Evolutionary conservation across 92 coral and sea anemone genomes (phyloP).

Genomic region (Parazoanthus atlanticus): DNA sequence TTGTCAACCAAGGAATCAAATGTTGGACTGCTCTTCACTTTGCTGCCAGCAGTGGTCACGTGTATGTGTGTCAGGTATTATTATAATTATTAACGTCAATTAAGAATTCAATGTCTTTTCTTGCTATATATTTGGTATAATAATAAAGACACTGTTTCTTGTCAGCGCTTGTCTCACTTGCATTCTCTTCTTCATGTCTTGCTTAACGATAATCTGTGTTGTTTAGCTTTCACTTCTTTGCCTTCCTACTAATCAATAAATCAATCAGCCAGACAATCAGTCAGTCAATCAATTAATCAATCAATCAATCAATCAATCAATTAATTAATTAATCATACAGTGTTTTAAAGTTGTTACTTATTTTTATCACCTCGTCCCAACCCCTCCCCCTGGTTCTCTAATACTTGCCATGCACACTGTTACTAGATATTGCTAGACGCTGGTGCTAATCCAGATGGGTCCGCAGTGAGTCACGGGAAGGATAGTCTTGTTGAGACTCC

Average conservation of each 20-base stretch:
- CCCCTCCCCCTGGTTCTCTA: neutral
- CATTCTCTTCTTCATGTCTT: no score
- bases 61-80: conserved; percentile 74
- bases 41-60: conserved; percentile 70
- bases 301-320: neutral
- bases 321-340: no score
- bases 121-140: neutral
- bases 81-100: no score
- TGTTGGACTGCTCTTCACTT: conserved; percentile 81
- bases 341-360: no score
- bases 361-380: no score
- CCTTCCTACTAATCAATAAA: no score
- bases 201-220: no score
- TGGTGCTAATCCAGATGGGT: conserved; percentile 77
- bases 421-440: conserved; percentile 70
- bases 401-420: neutral
- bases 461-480: conserved; percentile 47
- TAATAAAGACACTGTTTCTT: neutral
- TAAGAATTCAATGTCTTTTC: neutral
- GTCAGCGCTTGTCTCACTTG: neutral
- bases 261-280: neutral
- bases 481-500: conserved; percentile 68
- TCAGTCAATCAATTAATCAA: neutral
- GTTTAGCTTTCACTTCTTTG: no score
- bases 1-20: conserved; percentile 55